These are phyloP conservation scores for Scomberomorus guttatus DNA, from an alignment of 2,797 vertebrate species.

Conservation along the genomic window DNA sequence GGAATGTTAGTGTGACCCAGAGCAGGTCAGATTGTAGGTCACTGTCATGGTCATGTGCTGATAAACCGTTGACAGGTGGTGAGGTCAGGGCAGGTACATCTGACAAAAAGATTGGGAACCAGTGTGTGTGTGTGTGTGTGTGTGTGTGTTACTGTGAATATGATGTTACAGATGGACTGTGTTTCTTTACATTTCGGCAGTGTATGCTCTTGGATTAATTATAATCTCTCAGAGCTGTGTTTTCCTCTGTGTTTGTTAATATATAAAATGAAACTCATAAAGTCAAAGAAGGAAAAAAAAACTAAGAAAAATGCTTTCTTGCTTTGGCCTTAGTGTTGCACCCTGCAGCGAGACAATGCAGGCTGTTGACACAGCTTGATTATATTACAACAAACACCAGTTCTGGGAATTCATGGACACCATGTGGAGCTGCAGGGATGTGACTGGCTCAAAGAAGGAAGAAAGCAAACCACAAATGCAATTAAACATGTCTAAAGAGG, in stretches of 20 bases:
- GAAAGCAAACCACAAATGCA: not conserved
- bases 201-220: not conserved
- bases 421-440: not conserved
- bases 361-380: constrained; percentile 75
- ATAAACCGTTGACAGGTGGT: not conserved
- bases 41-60: not conserved
- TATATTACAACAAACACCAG: constrained; percentile 43
- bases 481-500: not conserved
- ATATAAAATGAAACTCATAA: too few species aligned
- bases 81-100: not conserved
- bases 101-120: not conserved
- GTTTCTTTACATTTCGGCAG: not conserved
- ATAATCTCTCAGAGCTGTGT: not conserved
- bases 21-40: not conserved
- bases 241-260: not conserved
- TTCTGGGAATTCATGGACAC: constrained; percentile 51
- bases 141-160: not conserved
- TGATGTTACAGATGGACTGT: too few species aligned
- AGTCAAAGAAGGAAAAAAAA: constrained; percentile 4
- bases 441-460: not conserved
- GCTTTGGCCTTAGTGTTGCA: constrained; percentile 10
- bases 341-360: constrained; percentile 35
- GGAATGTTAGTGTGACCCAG: not conserved
- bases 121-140: not conserved
- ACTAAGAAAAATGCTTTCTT: not conserved